These are phyloP conservation scores for Trochalopteron elliotii DNA, from an alignment of 2,113 vertebrate genomes.

Conservation along the genomic window DNA sequence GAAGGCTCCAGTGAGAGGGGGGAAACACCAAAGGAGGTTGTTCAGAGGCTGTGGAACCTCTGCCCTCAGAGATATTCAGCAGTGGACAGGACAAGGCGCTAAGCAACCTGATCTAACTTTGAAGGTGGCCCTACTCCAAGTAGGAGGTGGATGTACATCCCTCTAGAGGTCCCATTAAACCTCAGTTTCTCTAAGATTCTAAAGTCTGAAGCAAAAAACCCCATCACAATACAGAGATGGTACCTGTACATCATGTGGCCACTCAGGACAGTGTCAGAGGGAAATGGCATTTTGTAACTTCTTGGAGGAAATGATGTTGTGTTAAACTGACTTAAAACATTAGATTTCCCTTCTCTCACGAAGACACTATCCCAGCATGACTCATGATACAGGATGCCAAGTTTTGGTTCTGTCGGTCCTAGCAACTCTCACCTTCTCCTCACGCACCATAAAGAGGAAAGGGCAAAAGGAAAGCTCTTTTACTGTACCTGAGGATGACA, in stretches of 20 bases:
- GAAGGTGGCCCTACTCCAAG: background rate
- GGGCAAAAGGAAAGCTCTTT: background rate
- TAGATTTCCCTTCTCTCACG: background rate
- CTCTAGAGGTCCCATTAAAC: background rate
- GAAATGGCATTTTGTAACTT: background rate
- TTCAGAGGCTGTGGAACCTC: background rate
- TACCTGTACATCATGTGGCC: background rate
- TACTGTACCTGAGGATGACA: constrained; percentile 86
- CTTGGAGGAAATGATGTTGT: background rate
- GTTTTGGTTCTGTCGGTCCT: background rate
- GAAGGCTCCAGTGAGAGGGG: background rate
- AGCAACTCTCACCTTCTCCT: background rate
- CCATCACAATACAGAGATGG: background rate
- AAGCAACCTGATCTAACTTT: background rate
- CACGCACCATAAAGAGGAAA: background rate
- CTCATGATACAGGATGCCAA: background rate
- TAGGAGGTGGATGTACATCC: background rate
- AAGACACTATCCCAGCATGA: background rate
- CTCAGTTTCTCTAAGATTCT: background rate
- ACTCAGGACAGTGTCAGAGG: background rate
- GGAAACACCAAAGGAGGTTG: background rate
- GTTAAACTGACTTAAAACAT: background rate
- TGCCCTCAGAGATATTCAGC: background rate
- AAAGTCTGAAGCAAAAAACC: background rate
- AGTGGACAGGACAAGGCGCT: background rate